Conservation (phyloP, 2,113 vertebrate genomes). For the Triplophysa tibetana region DNA sequence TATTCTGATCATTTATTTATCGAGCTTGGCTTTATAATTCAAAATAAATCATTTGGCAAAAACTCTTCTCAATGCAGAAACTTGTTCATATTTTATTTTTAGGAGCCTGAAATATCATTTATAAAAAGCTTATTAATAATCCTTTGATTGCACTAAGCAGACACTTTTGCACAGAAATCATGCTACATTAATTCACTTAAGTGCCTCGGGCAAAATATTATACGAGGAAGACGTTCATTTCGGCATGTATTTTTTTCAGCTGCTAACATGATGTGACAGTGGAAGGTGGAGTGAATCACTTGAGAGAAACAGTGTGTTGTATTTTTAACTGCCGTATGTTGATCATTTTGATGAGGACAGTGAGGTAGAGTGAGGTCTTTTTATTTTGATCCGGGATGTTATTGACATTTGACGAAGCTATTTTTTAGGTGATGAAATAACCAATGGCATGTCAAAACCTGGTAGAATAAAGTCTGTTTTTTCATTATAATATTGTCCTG, state of each 20-base stretch:
- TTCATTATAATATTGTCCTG: too few relatives aligned
- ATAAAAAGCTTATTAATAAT: constrained; percentile 47
- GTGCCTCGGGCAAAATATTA: constrained; percentile 40
- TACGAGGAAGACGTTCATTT: constrained; percentile 48
- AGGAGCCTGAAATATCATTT: constrained; percentile 24
- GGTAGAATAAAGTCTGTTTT: too few relatives aligned
- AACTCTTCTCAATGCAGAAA: background rate
- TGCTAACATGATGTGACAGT: constrained; percentile 22
- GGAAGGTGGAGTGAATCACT: constrained; percentile 31
- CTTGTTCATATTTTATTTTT: constrained; percentile 30
- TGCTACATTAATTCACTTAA: constrained; percentile 53
- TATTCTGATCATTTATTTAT: background rate
- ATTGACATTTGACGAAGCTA: background rate
- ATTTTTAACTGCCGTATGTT: constrained; percentile 3
- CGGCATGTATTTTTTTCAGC: constrained; percentile 36
- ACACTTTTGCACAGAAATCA: constrained; percentile 31
- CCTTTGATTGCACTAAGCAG: constrained; percentile 36
- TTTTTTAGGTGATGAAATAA: background rate
- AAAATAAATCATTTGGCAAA: background rate
- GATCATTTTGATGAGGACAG: background rate
- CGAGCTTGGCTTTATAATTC: background rate
- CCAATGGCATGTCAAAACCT: background rate
- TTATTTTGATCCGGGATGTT: background rate
- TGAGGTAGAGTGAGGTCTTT: background rate
- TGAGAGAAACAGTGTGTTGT: constrained; percentile 4